Evolutionary conservation across 2,797 vertebrate species (phyloP).

Genomic region (Neoniphon sammara): DNA sequence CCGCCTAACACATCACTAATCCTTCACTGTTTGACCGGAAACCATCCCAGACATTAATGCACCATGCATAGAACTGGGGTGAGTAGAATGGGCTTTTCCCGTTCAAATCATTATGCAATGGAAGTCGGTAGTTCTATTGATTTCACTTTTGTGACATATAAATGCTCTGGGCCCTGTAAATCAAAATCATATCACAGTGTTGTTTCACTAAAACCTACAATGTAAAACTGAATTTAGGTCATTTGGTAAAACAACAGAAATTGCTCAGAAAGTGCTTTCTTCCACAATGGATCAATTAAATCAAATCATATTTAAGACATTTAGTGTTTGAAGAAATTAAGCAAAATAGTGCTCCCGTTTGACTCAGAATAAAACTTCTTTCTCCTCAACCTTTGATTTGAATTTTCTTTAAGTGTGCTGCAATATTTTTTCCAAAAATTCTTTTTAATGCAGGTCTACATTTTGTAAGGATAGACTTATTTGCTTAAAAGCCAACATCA

Average conservation of each 20-base stretch:
- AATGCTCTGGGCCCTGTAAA: slow-evolving; percentile 41
- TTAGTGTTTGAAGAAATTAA: slow-evolving; percentile 24
- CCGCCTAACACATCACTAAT: slow-evolving; percentile 54
- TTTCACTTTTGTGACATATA: slow-evolving; percentile 12
- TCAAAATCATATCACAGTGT: slow-evolving; percentile 70
- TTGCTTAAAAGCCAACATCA: slow-evolving; percentile 4
- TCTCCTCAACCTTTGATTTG: slow-evolving; percentile 5
- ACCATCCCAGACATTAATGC: slow-evolving; percentile 52
- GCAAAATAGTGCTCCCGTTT: slow-evolving; percentile 8
- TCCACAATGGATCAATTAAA: background rate
- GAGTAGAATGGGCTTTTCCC: slow-evolving; percentile 31
- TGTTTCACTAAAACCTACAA: slow-evolving; percentile 29
- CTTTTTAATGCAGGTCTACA: slow-evolving; percentile 1
- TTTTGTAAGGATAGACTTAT: slow-evolving; percentile 3
- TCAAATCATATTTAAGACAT: slow-evolving; percentile 11
- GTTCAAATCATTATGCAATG: background rate
- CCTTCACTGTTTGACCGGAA: slow-evolving; percentile 52
- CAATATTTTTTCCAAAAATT: background rate
- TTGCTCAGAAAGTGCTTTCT: background rate
- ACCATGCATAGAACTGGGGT: slow-evolving; percentile 54
- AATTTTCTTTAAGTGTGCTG: slow-evolving; percentile 1
- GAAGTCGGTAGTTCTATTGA: background rate
- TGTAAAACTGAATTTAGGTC: slow-evolving; percentile 27
- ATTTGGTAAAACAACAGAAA: slow-evolving; percentile 24
- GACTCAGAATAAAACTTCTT: background rate